Base-by-base conservation (phyloP, 1,140 invertebrate species). In the Cyrtorhinus lividipennis region DNA sequence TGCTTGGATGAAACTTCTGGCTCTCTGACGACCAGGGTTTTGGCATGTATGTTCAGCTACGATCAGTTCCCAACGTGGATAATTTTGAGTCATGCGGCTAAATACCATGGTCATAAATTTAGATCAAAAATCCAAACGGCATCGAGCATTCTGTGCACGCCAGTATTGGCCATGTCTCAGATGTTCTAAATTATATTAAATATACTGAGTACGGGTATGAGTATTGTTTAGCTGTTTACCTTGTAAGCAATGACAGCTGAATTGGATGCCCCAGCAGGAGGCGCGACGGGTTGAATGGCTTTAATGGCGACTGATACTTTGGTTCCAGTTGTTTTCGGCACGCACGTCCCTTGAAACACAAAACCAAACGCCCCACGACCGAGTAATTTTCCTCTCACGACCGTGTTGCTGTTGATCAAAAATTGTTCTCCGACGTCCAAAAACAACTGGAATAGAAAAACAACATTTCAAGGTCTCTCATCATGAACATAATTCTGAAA, bases 361-460 rank as follows among this genome's bases (percentile, higher is more conserved):
- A 96, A 95, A 0, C 96, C 95, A 78, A 98, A 99, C 0, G 94
- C 94, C 0, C 96, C 96, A 30, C 93, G 83, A 0, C 96, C 96
- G n/a, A 95, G 74, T 71, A 92, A 77, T 64, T 83, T 81, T 0
- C 87, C 90, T 59, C 86, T 76, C 30, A 83, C 82, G 2, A 98
- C 81, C 63, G 85, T 83, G 46, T 92, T 86, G 44, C 86, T 81
- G 65, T 83, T 82, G 48, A 95, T 87, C 0, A 93, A 76, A 62
- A 87, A 79, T 48, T 84, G 77, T 26, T 87, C 83, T 1, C 86
- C 87, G 18, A 98, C 77, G 76, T 98, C 95, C 63, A 90, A 77
- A 68, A 98, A 94, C 30, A 92, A 81, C 80, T 88, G 71, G 0
- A 65, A 65, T 61, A 62, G 1, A 44, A 48, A 53, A 60, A 61